Evolutionary conservation across 2,888 invertebrate species (phyloP), one percentile per base, ranked within the genome.

Genomic region (Cerastis leucographa): DNA sequence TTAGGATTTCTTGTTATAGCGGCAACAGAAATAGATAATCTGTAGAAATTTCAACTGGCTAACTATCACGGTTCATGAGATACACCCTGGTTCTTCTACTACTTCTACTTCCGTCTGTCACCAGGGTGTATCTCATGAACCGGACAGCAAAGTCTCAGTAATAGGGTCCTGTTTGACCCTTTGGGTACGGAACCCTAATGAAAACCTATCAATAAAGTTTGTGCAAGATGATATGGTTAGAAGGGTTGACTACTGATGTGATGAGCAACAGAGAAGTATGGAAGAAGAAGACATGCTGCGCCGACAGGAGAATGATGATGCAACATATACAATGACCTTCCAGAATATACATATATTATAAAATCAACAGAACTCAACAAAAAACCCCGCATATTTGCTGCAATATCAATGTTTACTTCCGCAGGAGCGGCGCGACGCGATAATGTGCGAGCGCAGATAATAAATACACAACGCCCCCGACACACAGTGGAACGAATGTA

Each of bases 361-460:
- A 19, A 59, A 70, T 40, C 68, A 61, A 71, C 40, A 69, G 0
- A 46, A 29, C 22, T 25, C 7, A 71, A 44, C 9, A 42, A 42
- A 49, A 82, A 75, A 14, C 22, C 17, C 44, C 35, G 6, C 29
- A 56, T 19, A 68, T 74, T 71, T 19, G 69, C 49, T 84, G n/a
- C 25, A 42, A 74, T 84, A 74, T 81, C 81, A 42, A 17, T 83
- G 73, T 87, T 86, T 86, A 80, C 89, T 88, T 90, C 87, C 87
- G 65, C 91, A 91, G 92, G 84, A 81, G 87, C 89, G 87, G 88
- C 22, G 66, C 78, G 81, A 65, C 73, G 85, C 85, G 89, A 90
- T 89, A 90, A 89, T 90, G 91, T 84, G 85, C 74, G 74, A 42
- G 83, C 85, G 85, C 87, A 84, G 91, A 88, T 91, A 89, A 75